phyloP scores from a whole-genome alignment of 2,113 vertebrate genomes.

The Oncorhynchus clarkii region DNA sequence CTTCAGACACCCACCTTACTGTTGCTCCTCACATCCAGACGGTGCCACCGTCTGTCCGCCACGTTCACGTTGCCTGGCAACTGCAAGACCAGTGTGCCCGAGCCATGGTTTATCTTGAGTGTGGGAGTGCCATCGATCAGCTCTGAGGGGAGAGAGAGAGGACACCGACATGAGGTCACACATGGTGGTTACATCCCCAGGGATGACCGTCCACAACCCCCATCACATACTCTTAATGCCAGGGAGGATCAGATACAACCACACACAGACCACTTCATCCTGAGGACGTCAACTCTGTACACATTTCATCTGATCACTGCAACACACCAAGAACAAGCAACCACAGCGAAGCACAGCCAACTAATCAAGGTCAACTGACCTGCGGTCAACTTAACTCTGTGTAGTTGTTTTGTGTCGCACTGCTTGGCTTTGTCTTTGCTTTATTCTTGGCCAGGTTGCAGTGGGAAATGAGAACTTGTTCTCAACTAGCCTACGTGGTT shows the following conservation, averaged over 20 bases:
- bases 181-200: not conserved
- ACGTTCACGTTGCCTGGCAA: slow-evolving; percentile 83
- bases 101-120: slow-evolving; percentile 84
- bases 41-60: slow-evolving; percentile 87
- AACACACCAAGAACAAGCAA: not conserved
- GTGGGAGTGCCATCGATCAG: slow-evolving; percentile 79
- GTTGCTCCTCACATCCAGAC: slow-evolving; percentile 82
- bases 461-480: too few relatives aligned
- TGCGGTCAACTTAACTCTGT: too few relatives aligned
- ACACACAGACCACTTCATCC: not conserved
- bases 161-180: slow-evolving; percentile 2
- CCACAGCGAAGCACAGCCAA: too few relatives aligned
- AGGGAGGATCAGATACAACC: not conserved
- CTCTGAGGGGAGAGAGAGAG: slow-evolving; percentile 61
- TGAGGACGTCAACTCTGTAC: not conserved
- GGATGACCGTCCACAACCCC: not conserved
- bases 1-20: slow-evolving; percentile 75
- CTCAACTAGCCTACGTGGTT: too few relatives aligned
- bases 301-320: not conserved
- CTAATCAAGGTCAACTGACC: too few relatives aligned
- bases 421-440: too few relatives aligned
- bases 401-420: too few relatives aligned
- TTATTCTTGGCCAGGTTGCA: too few relatives aligned
- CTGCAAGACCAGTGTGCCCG: slow-evolving; percentile 78
- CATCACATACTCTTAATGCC: not conserved